Conservation (phyloP, 2,888 invertebrate genomes). For the Thecophora atra region DNA sequence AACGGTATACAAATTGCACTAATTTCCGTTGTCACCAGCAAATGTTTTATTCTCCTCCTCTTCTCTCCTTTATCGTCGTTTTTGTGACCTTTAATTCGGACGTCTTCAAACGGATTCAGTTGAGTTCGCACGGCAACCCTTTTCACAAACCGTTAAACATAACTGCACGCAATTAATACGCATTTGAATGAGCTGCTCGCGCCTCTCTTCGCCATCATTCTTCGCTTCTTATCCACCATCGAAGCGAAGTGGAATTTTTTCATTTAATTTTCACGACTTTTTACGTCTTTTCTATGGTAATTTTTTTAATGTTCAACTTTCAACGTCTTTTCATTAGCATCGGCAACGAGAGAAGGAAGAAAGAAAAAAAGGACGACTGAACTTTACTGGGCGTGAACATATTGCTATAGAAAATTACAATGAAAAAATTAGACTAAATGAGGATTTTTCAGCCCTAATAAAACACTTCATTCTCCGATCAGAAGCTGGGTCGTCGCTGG, state of each 20-base stretch:
- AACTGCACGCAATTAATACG: conserved; percentile 34
- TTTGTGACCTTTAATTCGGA: neutral
- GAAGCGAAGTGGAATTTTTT: conserved; percentile 16
- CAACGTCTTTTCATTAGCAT: conserved; percentile 32
- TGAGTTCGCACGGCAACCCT: conserved; percentile 34
- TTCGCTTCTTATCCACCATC: neutral
- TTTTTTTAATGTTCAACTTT: conserved; percentile 25
- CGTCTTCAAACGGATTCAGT: conserved; percentile 10
- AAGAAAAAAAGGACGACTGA: conserved; percentile 7
- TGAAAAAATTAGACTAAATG: neutral
- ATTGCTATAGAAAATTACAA: conserved; percentile 20
- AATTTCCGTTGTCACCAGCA: conserved; percentile 40
- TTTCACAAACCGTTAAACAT: conserved; percentile 42
- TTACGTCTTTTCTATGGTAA: conserved; percentile 42
- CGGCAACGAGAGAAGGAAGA: neutral
- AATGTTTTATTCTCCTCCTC: neutral
- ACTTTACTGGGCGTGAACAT: conserved; percentile 40
- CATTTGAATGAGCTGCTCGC: conserved; percentile 20
- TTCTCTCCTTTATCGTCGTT: too few relatives aligned
- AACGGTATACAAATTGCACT: conserved; percentile 40
- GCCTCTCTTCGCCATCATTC: neutral
- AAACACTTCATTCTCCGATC: conserved; percentile 12
- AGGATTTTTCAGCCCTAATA: conserved; percentile 3
- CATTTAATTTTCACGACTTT: conserved; percentile 40
- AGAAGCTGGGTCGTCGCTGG: neutral